These are phyloP conservation scores for Ptilorrhoa leucosticta DNA, from an alignment of 2,113 vertebrate species.

Conservation along the genomic window DNA sequence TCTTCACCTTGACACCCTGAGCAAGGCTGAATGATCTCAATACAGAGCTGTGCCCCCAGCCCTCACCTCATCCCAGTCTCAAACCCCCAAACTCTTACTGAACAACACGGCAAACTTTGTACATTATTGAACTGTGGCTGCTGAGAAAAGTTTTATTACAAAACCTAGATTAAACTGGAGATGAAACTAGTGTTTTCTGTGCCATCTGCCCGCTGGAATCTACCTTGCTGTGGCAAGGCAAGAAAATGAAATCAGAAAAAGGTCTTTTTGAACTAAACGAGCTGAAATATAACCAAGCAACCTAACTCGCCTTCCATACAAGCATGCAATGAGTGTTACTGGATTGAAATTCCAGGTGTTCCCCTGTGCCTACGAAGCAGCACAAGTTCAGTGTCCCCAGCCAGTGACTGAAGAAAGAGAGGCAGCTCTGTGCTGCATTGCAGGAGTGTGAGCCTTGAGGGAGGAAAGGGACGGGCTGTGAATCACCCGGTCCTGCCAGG, in stretches of 20 bases:
- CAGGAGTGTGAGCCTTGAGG: background rate
- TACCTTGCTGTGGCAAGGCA: background rate
- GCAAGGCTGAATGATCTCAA: background rate
- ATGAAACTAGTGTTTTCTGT: background rate
- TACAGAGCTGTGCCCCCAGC: background rate
- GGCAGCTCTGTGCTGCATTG: background rate
- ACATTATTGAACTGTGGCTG: background rate
- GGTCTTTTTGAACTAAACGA: background rate
- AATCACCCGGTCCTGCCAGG: background rate
- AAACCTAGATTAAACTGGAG: background rate
- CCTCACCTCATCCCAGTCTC: background rate
- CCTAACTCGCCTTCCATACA: background rate
- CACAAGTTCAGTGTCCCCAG: background rate
- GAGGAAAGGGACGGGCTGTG: background rate
- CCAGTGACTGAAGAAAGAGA: background rate
- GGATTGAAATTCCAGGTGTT: background rate
- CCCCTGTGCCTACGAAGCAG: background rate
- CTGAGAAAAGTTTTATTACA: background rate
- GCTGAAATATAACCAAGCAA: background rate
- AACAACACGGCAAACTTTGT: background rate
- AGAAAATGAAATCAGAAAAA: background rate
- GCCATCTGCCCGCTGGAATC: background rate
- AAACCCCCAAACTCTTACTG: background rate
- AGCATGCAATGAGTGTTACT: background rate
- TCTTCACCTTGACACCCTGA: background rate